A percentile compares a stretch with the other conserved stretches of the same genome.
phyloP scores from a whole-genome alignment of 2,113 vertebrate genomes.

The Tyrannus savana region DNA sequence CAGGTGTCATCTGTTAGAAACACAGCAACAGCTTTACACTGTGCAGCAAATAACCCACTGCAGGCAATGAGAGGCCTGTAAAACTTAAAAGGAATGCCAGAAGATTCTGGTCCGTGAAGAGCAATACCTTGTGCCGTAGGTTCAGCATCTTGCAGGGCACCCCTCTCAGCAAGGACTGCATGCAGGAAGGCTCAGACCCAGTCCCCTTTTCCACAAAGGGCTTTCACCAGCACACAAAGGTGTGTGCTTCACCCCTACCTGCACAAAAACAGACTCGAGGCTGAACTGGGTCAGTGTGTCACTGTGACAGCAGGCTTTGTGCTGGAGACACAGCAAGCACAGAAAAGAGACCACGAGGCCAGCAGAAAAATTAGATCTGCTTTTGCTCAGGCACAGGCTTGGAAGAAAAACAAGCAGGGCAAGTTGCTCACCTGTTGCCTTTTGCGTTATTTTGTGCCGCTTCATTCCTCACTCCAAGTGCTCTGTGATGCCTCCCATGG shows the following conservation, averaged over 20 bases:
- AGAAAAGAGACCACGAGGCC: background rate
- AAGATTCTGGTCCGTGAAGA: background rate
- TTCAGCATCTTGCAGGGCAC: background rate
- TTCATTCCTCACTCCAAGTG: background rate
- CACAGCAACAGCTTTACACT: background rate
- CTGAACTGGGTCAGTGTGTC: background rate
- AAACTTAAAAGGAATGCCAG: background rate
- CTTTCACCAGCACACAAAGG: background rate
- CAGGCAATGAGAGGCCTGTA: background rate
- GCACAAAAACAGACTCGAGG: background rate
- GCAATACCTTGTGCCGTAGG: background rate
- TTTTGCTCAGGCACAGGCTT: background rate
- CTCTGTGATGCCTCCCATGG: rapidly evolving
- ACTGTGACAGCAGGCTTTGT: background rate
- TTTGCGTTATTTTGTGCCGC: background rate
- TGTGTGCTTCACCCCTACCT: background rate
- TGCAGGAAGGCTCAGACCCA: background rate
- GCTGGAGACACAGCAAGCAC: background rate
- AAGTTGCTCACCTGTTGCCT: background rate
- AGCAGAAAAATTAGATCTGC: background rate
- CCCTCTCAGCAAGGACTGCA: background rate
- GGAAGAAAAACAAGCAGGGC: background rate
- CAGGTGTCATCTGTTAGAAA: background rate
- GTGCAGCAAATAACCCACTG: background rate
- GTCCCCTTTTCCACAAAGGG: background rate